Conservation (phyloP, 2,113 vertebrate genomes). For the Vidua macroura region DNA sequence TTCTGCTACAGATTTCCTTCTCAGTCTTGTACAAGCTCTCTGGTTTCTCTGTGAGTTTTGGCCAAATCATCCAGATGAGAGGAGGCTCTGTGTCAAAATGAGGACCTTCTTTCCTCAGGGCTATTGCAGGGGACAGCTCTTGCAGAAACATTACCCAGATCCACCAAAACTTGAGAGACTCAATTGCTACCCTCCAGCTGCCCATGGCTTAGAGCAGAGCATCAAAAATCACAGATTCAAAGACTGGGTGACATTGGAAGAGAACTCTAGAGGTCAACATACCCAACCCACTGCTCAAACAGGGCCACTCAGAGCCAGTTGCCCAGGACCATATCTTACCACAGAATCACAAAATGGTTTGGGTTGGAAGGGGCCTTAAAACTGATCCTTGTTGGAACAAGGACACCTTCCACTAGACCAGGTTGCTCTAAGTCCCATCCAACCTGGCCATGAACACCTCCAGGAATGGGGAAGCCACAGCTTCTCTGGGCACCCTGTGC, state of each 20-base stretch:
- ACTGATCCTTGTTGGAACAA: background rate
- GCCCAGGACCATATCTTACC: background rate
- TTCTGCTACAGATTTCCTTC: background rate
- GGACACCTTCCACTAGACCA: background rate
- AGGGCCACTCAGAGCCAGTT: background rate
- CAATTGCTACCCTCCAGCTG: background rate
- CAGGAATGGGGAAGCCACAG: background rate
- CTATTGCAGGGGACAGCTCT: background rate
- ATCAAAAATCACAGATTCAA: background rate
- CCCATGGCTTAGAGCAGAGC: background rate
- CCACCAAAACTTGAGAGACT: background rate
- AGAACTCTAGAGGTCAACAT: background rate
- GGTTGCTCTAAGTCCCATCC: background rate
- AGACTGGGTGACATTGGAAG: background rate
- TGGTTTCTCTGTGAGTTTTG: background rate
- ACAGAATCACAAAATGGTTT: background rate
- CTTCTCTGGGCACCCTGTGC: background rate
- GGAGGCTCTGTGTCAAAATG: accelerated
- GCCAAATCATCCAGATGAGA: background rate
- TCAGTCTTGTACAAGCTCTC: background rate
- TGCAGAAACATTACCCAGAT: background rate
- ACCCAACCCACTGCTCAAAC: background rate
- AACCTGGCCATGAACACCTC: background rate
- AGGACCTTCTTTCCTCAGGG: background rate
- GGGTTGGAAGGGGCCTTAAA: background rate